Conservation (phyloP, 2,113 vertebrate genomes). For the Actenoides lindsayi region DNA sequence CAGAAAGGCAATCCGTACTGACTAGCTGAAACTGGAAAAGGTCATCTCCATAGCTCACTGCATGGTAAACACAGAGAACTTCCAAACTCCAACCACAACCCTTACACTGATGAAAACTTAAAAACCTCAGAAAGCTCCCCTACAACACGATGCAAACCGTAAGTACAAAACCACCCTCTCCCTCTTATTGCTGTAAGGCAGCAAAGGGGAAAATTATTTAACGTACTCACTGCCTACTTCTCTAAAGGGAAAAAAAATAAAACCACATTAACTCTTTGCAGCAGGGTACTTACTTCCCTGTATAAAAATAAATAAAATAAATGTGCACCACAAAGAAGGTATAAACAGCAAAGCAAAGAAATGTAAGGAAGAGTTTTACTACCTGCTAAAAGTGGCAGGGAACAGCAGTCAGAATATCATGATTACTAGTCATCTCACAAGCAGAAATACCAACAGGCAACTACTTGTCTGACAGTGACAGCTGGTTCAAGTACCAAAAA, state of each 20-base stretch:
- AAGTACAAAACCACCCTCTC: neutral
- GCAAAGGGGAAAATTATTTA: neutral
- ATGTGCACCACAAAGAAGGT: neutral
- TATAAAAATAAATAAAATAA: neutral
- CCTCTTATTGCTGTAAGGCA: neutral
- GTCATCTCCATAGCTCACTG: slow-evolving; percentile 57
- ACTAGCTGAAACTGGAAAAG: slow-evolving; percentile 51
- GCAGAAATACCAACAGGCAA: slow-evolving; percentile 20
- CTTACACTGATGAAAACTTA: slow-evolving; percentile 30
- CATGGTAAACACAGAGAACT: slow-evolving; percentile 46
- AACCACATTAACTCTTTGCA: neutral
- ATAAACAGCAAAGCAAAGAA: neutral
- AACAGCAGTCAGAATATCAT: neutral
- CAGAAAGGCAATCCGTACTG: slow-evolving; percentile 50
- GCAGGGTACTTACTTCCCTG: neutral
- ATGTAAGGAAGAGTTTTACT: neutral
- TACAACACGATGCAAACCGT: slow-evolving; percentile 29
- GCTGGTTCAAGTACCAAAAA: slow-evolving; percentile 57
- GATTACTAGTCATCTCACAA: neutral
- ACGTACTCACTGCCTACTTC: neutral
- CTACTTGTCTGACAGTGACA: slow-evolving; percentile 61
- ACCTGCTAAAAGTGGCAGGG: neutral
- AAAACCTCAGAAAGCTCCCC: slow-evolving; percentile 59
- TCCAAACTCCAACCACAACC: slow-evolving; percentile 45
- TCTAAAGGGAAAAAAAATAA: neutral